A percentile compares a stretch with the other conserved stretches of the same genome.
phyloP scores from a whole-genome alignment of 2,797 vertebrate genomes.

The Poeciliopsis presidionis region DNA sequence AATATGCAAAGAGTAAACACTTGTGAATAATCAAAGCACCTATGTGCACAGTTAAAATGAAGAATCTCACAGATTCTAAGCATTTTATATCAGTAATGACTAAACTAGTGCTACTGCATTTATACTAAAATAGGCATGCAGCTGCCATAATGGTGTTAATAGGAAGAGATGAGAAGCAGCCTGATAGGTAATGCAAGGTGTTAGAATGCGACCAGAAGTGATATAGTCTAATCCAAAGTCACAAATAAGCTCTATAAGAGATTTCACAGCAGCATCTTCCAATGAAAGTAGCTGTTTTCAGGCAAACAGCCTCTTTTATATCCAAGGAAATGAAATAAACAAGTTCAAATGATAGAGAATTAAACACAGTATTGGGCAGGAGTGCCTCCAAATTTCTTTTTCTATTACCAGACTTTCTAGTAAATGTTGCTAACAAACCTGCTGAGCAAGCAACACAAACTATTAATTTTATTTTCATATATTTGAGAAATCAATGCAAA shows the following conservation, averaged over 20 bases:
- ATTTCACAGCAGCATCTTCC: slow-evolving; percentile 39
- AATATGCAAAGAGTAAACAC: slow-evolving; percentile 27
- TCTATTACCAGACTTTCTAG: not conserved
- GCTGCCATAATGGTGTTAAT: not conserved
- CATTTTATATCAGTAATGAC: slow-evolving; percentile 1
- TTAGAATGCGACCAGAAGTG: not conserved
- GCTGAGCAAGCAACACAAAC: not conserved
- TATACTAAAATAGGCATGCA: not conserved
- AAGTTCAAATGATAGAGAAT: slow-evolving; percentile 18
- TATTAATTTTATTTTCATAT: not conserved
- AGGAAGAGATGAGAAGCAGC: not conserved
- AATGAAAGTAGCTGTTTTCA: slow-evolving; percentile 48
- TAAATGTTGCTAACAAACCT: not conserved
- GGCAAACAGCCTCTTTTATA: slow-evolving; percentile 5
- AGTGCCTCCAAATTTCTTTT: not conserved
- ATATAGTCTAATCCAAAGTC: not conserved
- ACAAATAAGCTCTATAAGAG: slow-evolving; percentile 14
- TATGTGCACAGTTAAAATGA: not conserved
- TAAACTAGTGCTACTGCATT: slow-evolving; percentile 2
- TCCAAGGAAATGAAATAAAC: slow-evolving; percentile 33
- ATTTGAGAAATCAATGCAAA: not conserved
- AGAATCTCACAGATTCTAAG: not conserved
- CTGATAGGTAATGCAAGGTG: not conserved
- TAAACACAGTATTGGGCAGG: slow-evolving; percentile 16
- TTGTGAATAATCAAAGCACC: not conserved